phyloP scores from a whole-genome alignment of 2,113 vertebrate genomes.

The Sylvicapra grimmia region DNA sequence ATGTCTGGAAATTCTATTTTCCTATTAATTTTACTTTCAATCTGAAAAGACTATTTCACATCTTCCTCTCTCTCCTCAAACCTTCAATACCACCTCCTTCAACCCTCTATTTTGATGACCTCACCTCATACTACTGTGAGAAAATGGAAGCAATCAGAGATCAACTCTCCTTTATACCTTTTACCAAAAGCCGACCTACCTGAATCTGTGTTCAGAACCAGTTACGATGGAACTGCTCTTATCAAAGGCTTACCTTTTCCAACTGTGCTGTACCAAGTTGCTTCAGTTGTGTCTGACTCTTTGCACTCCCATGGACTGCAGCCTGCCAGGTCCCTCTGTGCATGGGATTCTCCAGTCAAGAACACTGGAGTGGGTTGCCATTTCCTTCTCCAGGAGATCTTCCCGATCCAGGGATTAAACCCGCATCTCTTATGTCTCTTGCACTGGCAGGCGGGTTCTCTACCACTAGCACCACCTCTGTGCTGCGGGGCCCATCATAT shows the following conservation, averaged over 20 bases:
- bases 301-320: not conserved
- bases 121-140: not conserved
- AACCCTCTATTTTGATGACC: not conserved
- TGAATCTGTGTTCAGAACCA: not conserved
- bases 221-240: not conserved
- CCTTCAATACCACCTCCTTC: not conserved
- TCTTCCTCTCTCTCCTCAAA: not conserved
- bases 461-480: not conserved
- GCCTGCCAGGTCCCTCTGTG: not conserved
- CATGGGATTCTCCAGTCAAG: not conserved
- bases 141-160: not conserved
- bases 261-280: not conserved
- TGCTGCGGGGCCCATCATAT: not conserved
- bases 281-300: not conserved
- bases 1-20: not conserved
- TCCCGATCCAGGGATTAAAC: not conserved
- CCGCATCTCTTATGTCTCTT: not conserved
- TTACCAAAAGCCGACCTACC: slow-evolving; percentile 2
- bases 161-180: not conserved
- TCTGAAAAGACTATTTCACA: not conserved
- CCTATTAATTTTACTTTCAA: not conserved
- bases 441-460: not conserved
- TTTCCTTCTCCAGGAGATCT: not conserved
- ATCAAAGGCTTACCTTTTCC: not conserved
- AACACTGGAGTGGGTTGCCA: not conserved